Evolutionary conservation across 2,888 invertebrate genomes (phyloP).

Genomic region (Crematogaster levior): DNA sequence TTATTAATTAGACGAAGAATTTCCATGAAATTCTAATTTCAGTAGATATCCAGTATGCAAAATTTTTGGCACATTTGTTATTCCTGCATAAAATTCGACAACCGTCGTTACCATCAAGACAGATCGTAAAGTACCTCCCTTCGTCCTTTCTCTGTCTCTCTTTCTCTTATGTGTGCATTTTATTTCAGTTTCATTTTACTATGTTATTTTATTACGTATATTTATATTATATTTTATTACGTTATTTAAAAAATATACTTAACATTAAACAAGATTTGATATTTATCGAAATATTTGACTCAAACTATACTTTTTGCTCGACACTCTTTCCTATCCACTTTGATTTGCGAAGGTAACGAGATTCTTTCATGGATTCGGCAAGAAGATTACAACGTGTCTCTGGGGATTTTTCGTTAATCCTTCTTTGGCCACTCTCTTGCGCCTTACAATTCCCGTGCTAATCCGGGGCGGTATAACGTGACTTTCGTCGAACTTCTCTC

Average conservation of each 20-base stretch:
- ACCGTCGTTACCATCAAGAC: not conserved
- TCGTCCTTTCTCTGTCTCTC: no score
- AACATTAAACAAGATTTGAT: not conserved
- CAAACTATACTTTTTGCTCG: not conserved
- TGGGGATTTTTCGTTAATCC: constrained; percentile 32
- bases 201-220: no score
- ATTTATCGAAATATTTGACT: not conserved
- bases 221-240: not conserved
- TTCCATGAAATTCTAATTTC: not conserved
- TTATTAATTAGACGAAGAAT: not conserved
- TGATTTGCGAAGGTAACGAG: not conserved
- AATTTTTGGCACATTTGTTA: not conserved
- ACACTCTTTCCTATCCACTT: not conserved
- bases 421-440: not conserved
- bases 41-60: not conserved
- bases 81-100: not conserved
- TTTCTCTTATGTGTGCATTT: not conserved
- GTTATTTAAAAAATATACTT: not conserved
- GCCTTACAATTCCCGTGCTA: constrained; percentile 29
- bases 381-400: constrained; percentile 22
- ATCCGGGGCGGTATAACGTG: constrained; percentile 28
- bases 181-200: not conserved
- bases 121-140: not conserved
- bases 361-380: constrained; percentile 14
- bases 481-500: constrained; percentile 43